These are phyloP conservation scores for Symphodus melops DNA, from an alignment of 2,113 vertebrate species.

Conservation along the genomic window DNA sequence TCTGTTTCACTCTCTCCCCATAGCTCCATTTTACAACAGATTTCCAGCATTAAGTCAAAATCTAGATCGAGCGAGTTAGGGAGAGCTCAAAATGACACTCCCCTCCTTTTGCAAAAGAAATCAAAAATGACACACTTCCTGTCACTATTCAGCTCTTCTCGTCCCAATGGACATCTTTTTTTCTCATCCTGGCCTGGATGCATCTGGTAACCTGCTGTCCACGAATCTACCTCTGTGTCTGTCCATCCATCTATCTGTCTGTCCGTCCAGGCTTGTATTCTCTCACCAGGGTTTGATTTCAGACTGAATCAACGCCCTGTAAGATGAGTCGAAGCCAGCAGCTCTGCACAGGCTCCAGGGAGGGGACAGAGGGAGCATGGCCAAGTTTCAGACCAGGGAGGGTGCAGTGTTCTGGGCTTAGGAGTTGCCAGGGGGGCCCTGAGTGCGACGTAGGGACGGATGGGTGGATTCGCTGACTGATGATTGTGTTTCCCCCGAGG, in stretches of 20 bases:
- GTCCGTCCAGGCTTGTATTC: slow-evolving; percentile 69
- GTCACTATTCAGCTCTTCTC: slow-evolving; percentile 44
- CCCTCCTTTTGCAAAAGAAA: slow-evolving; percentile 34
- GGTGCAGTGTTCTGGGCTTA: slow-evolving; percentile 76
- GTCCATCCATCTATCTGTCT: slow-evolving; percentile 66
- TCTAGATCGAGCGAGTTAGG: slow-evolving; percentile 18
- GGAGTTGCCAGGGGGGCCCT: slow-evolving; percentile 72
- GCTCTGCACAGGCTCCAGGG: slow-evolving; percentile 73
- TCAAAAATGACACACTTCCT: slow-evolving; percentile 64
- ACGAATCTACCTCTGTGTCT: slow-evolving; percentile 53
- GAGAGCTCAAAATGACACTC: slow-evolving; percentile 14
- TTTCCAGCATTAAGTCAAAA: slow-evolving; percentile 52
- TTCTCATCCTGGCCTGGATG: slow-evolving; percentile 61
- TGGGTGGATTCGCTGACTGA: slow-evolving; percentile 79
- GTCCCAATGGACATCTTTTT: slow-evolving; percentile 63
- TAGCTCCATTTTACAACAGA: slow-evolving; percentile 43
- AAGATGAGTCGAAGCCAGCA: slow-evolving; percentile 80
- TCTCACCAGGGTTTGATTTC: slow-evolving; percentile 83
- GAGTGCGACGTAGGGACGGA: slow-evolving; percentile 70
- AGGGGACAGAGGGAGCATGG: slow-evolving; percentile 64
- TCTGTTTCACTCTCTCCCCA: slow-evolving; percentile 38
- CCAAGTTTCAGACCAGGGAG: slow-evolving; percentile 78
- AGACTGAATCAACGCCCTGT: slow-evolving; percentile 82
- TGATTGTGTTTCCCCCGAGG: slow-evolving; percentile 74
- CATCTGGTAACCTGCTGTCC: slow-evolving; percentile 35